These are phyloP conservation scores for Drosophila teissieri DNA, from an alignment of 1,140 invertebrate genomes.

Conservation along the genomic window DNA sequence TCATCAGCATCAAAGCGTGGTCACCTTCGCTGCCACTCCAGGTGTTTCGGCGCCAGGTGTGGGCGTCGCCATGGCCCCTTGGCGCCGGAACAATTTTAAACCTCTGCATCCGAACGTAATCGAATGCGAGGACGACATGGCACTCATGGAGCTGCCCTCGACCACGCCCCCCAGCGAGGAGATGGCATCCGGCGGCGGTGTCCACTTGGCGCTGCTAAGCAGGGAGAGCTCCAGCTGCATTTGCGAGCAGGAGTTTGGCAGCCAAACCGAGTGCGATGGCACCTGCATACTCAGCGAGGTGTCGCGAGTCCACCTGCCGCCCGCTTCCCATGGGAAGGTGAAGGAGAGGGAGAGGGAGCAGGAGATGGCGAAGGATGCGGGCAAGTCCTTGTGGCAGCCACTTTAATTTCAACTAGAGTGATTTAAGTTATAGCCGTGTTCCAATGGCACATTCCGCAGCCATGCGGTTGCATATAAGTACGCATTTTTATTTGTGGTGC, in stretches of 20 bases:
- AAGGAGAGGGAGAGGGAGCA: constrained; percentile 11
- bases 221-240: constrained; percentile 65
- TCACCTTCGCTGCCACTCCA: constrained; percentile 57
- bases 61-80: constrained; percentile 52
- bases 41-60: constrained; percentile 2
- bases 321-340: too few species aligned
- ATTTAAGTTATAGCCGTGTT: constrained; percentile 25
- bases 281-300: constrained; percentile 77
- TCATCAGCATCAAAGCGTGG: constrained; percentile 53
- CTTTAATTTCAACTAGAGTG: constrained; percentile 35
- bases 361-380: constrained; percentile 4
- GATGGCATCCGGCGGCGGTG: constrained; percentile 23
- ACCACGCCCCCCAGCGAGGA: constrained; percentile 67
- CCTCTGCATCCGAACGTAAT: constrained; percentile 75
- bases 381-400: constrained; percentile 54
- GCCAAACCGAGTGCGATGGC: constrained; percentile 71
- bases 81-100: constrained; percentile 78
- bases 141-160: constrained; percentile 70
- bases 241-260: constrained; percentile 75
- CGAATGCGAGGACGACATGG: constrained; percentile 74
- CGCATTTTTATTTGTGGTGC: too few species aligned
- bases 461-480: background rate
- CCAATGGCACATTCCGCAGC: constrained; percentile 1
- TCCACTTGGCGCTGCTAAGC: constrained; percentile 59
- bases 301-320: constrained; percentile 64